Base-by-base conservation (phyloP, 2,888 invertebrate species). In the Seira musarum region DNA sequence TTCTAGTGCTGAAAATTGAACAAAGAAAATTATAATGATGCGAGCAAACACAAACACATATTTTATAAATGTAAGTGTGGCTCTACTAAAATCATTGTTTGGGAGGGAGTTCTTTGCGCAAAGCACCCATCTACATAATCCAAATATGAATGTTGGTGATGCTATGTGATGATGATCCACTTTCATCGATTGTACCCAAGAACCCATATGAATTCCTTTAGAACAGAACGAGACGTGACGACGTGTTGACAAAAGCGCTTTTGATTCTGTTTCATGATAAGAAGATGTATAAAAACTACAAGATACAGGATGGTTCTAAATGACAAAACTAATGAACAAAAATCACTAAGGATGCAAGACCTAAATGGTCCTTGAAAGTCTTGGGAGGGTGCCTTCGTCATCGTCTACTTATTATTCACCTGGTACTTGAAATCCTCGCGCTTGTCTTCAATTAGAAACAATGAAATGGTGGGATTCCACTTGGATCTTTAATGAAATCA, bases 151-250 rank as follows among this genome's bases (percentile, higher is more conserved):
- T 30, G 3, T 8, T 8, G 2, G 2, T 30, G 2, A 8, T 30
- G 30, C 30, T 8, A 30, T n/a, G n/a, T 71, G 61, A 71, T 22
- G 63, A 61, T 71, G 72, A 46, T 72, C 72, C 72, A 72, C 72
- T 72, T 72, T 64, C 64, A 46, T 72, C 63, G 63, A 63, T 64
- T 64, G 49, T 64, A 61, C 57, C 69, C 22, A 72, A 63, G 21
- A 61, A 61, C n/a, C 13, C 15, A 53, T 2, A 53, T 53, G 13
- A 53, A 17, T 17, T 53, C 53, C 53, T 2, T 53, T 53, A 53
- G 13, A 53, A 53, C 53, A 53, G 3, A 53, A 13, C 15, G 13
- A 53, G 15, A 53, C 30, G 30, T 30, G 30, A 53, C 3, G 15
- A 53, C 30, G 30, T 30, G 30, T 53, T 53, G 53, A 53, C 53